Evolutionary conservation across 2,888 invertebrate species (phyloP), one percentile per base, ranked within the genome.

Genomic region (Campoletis raptor): DNA sequence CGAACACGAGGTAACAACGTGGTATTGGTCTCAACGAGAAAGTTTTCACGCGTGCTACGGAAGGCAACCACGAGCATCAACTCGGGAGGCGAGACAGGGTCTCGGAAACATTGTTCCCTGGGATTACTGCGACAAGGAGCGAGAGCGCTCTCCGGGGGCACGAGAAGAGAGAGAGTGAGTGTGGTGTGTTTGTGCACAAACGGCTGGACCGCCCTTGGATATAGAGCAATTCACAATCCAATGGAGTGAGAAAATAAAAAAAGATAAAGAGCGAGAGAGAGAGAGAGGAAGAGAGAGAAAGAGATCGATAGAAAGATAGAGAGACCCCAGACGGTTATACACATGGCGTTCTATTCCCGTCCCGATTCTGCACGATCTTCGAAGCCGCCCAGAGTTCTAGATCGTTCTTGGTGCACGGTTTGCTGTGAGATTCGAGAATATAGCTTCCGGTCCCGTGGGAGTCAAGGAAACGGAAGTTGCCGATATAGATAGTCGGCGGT

Each of bases 41-140:
- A 88, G 85, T 85, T 87, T 87, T 88, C 86, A 83, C 86, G 79
- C 70, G 87, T 81, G 73, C 84, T 82, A 80, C 72, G 52, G 83
- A 72, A 78, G 81, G 76, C 57, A 6, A 76, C 76, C 67, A 21
- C 30, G 64, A 48, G 61, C 42, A 69, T 57, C 24, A 12, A 54
- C 45, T 45, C 67, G 52, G 18, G 10, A 52, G 67, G 48, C 73
- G 69, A 69, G 78, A 79, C 76, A 30, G 30, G 82, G 54, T 82
- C 57, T 37, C 30, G 70, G 83, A 80, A 83, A 61, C 85, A 83
- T 80, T 83, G 85, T 83, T 83, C 80, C 57, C 70, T 72, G 85
- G 83, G 80, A 86, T 86, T 86, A 83, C 85, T 15, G 54, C 54
- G 72, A 73, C 81, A 81, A 81, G 78, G 45, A 66, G 67, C 40